Conservation (phyloP, 2,797 vertebrate species). For the Lindbergichthys nudifrons region DNA sequence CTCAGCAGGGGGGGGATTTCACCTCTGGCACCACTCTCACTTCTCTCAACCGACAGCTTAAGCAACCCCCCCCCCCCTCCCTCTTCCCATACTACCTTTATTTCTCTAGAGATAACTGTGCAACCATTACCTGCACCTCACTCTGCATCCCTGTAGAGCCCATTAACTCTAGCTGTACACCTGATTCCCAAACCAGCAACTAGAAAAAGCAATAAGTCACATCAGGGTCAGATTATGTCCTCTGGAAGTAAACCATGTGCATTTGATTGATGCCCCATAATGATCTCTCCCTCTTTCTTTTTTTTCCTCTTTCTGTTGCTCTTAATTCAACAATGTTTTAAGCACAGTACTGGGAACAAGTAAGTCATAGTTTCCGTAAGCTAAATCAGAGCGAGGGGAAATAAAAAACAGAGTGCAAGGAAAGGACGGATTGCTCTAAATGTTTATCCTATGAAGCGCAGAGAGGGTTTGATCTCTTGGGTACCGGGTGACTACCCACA, state of each 20-base stretch:
- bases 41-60: constrained; percentile 47
- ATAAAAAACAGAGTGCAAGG: constrained; percentile 52
- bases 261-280: constrained; percentile 36
- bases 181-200: constrained; percentile 36
- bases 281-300: constrained; percentile 13
- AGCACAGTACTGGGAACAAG: constrained; percentile 51
- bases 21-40: constrained; percentile 64
- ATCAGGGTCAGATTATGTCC: constrained; percentile 8
- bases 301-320: constrained; percentile 36
- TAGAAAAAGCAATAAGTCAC: constrained; percentile 16
- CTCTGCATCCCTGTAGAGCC: constrained; percentile 53
- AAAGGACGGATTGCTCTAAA: constrained; percentile 68
- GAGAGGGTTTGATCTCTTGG: constrained; percentile 73
- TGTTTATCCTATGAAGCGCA: constrained; percentile 79
- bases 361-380: constrained; percentile 77
- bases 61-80: constrained; percentile 11
- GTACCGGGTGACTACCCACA: constrained; percentile 76
- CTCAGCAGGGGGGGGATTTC: constrained; percentile 63
- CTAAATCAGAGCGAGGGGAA: constrained; percentile 50
- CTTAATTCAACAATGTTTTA: constrained; percentile 49
- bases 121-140: constrained; percentile 45
- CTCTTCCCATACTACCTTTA: constrained; percentile 6
- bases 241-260: background rate
- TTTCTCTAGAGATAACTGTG: constrained; percentile 48
- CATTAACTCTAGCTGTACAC: constrained; percentile 60